A percentile compares a stretch with the other conserved stretches of the same genome.
Conservation (phyloP, 2,113 vertebrate species). For the Petrocephalus microphthalmus region DNA sequence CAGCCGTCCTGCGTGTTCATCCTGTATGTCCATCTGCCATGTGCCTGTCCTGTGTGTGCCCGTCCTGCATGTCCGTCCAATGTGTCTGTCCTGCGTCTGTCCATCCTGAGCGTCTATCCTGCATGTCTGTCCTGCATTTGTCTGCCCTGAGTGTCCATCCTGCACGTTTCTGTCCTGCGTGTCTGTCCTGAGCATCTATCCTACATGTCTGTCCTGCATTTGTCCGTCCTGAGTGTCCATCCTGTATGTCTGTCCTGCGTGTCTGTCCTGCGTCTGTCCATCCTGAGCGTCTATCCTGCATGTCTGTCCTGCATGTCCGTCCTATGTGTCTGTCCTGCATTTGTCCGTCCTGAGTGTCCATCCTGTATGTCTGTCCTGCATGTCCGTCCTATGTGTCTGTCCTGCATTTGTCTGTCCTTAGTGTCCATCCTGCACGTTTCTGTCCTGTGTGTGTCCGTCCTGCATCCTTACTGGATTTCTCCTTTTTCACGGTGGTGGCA, state of each 20-base stretch:
- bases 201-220: neutral
- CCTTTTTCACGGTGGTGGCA: constrained; percentile 32
- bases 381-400: neutral
- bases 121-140: neutral
- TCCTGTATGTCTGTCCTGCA: neutral
- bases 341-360: constrained; percentile 17
- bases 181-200: neutral
- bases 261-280: constrained; percentile 30
- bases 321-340: neutral
- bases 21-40: neutral
- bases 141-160: constrained; percentile 20
- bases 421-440: constrained; percentile 23
- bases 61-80: constrained; percentile 4
- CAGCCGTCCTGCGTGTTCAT: constrained; percentile 21
- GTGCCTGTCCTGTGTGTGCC: constrained; percentile 28
- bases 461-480: constrained; percentile 35
- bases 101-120: neutral
- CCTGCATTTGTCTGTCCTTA: constrained; percentile 15
- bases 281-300: neutral
- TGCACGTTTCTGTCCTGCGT: constrained; percentile 23
- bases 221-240: constrained; percentile 28
- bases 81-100: neutral
- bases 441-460: neutral
- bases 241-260: too few species aligned
- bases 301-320: neutral